These are phyloP conservation scores for Gorsachius goisagi DNA, from an alignment of 2,113 vertebrate species.

Conservation along the genomic window DNA sequence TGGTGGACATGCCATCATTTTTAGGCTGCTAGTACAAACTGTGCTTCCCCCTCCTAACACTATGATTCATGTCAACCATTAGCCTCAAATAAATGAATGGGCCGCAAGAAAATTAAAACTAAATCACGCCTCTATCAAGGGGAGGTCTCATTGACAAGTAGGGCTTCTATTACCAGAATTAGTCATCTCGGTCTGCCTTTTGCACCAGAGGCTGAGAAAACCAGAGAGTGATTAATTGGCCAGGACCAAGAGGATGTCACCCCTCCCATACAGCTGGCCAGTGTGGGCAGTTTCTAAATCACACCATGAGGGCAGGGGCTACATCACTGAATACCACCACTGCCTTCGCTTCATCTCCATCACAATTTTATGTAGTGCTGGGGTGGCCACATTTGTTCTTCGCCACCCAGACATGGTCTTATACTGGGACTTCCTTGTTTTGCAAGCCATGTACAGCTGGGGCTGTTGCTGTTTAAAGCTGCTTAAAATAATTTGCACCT, in stretches of 20 bases:
- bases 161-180: slow-evolving; percentile 5
- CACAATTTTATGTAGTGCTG: background rate
- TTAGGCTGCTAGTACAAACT: background rate
- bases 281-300: background rate
- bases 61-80: background rate
- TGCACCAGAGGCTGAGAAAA: background rate
- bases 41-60: background rate
- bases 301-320: background rate
- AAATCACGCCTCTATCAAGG: background rate
- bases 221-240: background rate
- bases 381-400: background rate
- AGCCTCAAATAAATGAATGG: slow-evolving; percentile 12
- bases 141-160: background rate
- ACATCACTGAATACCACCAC: background rate
- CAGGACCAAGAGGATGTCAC: background rate
- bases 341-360: background rate
- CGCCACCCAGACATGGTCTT: background rate
- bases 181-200: slow-evolving; percentile 24
- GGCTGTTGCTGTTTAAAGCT: background rate
- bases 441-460: background rate
- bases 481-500: background rate
- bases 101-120: slow-evolving; percentile 12
- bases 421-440: background rate
- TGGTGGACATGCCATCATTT: background rate
- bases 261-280: background rate